phyloP scores from a whole-genome alignment of 2,888 invertebrate genomes.

The Sericinus montela region DNA sequence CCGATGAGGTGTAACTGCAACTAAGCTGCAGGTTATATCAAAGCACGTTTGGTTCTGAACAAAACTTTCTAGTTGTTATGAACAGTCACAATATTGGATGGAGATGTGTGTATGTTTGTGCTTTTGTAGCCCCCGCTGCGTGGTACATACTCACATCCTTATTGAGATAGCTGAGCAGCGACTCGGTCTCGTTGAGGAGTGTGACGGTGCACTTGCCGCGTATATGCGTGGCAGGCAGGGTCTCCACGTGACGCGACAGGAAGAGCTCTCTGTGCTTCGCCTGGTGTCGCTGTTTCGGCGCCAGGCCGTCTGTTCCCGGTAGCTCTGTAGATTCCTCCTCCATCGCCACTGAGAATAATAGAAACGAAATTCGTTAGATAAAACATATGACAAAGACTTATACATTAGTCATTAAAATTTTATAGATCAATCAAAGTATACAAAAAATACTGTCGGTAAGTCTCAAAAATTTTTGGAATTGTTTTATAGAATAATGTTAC shows the following conservation, averaged over 20 bases:
- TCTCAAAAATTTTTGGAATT: too few relatives aligned
- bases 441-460: too few relatives aligned
- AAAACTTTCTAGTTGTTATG: too few relatives aligned
- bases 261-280: constrained; percentile 99
- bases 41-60: too few relatives aligned
- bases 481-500: too few relatives aligned
- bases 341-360: constrained; percentile 78
- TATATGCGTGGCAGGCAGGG: constrained; percentile 98
- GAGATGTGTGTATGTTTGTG: background rate
- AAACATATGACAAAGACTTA: too few relatives aligned
- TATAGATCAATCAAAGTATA: too few relatives aligned
- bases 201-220: constrained; percentile 99
- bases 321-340: constrained; percentile 82
- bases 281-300: constrained; percentile 94
- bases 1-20: too few relatives aligned
- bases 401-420: too few relatives aligned
- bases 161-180: constrained; percentile 96
- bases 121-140: constrained; percentile 22
- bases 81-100: too few relatives aligned
- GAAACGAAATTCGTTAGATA: too few relatives aligned
- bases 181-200: constrained; percentile 99
- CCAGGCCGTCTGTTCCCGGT: constrained; percentile 82
- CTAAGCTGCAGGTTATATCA: too few relatives aligned
- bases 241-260: constrained; percentile 98
- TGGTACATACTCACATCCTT: constrained; percentile 89